Percentiles rank a stretch among this genome's conserved stretches.
Conservation (phyloP, 2,797 vertebrate genomes). For the Carapus acus region DNA sequence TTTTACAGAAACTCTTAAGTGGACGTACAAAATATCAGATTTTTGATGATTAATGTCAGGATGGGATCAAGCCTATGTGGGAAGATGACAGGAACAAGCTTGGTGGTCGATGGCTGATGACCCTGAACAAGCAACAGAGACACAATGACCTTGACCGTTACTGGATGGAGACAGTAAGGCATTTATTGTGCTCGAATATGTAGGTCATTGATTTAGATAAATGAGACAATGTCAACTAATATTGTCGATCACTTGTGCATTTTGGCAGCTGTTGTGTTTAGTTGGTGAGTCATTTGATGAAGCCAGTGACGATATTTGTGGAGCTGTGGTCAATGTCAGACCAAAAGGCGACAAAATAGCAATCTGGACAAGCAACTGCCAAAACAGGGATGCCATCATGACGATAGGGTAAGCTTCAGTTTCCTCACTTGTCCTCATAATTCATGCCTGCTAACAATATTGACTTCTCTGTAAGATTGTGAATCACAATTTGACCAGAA, state of each 20-base stretch:
- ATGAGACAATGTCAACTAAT: no score
- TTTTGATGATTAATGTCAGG: constrained; percentile 52
- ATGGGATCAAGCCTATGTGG: constrained; percentile 84
- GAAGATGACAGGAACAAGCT: constrained; percentile 81
- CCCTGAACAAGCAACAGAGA: constrained; percentile 79
- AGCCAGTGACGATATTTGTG: constrained; percentile 79
- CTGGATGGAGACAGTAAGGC: constrained; percentile 80
- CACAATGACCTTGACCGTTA: constrained; percentile 80
- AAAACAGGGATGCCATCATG: constrained; percentile 80
- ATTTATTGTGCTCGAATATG: no score
- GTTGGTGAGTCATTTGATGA: constrained; percentile 81
- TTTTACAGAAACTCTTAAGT: no score
- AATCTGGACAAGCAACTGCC: constrained; percentile 82
- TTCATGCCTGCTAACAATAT: background rate
- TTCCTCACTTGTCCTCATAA: background rate
- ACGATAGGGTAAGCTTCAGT: constrained; percentile 74
- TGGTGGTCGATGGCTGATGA: constrained; percentile 81
- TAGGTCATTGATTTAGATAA: no score
- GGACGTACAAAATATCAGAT: no score
- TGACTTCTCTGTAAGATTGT: no score
- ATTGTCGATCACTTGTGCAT: no score
- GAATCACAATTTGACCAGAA: no score
- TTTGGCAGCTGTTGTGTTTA: constrained; percentile 77
- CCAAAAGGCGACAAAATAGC: constrained; percentile 81
- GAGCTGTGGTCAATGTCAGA: constrained; percentile 80